Evolutionary conservation across 2,113 vertebrate species (phyloP).

Genomic region (Mustela nigripes): DNA sequence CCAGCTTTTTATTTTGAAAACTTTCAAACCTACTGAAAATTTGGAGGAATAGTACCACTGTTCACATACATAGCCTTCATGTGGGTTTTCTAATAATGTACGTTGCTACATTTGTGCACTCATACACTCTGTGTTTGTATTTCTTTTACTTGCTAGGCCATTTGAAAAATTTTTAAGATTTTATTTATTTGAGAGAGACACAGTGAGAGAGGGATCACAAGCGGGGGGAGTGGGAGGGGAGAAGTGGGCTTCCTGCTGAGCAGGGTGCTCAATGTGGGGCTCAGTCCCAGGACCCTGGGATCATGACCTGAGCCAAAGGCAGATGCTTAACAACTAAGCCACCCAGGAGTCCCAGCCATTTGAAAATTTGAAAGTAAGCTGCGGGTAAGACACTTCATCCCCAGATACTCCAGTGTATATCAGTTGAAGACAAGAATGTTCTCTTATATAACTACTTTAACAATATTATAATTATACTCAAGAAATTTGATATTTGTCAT

Average conservation of each 20-base stretch:
- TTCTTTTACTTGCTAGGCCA: neutral
- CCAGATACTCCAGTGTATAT: neutral
- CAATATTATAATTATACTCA: neutral
- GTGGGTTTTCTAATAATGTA: neutral
- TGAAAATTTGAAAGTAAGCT: neutral
- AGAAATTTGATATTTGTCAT: neutral
- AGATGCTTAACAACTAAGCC: too few relatives aligned
- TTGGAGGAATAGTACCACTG: neutral
- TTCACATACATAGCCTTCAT: neutral
- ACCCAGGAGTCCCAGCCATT: neutral
- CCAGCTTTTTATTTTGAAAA: neutral
- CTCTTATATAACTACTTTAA: neutral
- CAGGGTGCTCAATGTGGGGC: too few relatives aligned
- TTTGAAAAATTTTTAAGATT: neutral
- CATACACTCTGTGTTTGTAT: neutral
- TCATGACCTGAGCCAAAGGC: too few relatives aligned
- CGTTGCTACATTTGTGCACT: neutral
- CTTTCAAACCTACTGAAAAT: neutral
- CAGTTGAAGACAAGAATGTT: neutral
- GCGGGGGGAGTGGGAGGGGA: too few relatives aligned
- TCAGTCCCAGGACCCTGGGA: too few relatives aligned
- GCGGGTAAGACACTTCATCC: neutral
- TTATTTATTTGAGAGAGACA: too few relatives aligned
- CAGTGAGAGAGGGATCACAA: too few relatives aligned
- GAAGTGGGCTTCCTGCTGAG: too few relatives aligned